These are phyloP conservation scores for Quadriops clusia DNA, from an alignment of 2,888 invertebrate genomes.

Conservation along the genomic window DNA sequence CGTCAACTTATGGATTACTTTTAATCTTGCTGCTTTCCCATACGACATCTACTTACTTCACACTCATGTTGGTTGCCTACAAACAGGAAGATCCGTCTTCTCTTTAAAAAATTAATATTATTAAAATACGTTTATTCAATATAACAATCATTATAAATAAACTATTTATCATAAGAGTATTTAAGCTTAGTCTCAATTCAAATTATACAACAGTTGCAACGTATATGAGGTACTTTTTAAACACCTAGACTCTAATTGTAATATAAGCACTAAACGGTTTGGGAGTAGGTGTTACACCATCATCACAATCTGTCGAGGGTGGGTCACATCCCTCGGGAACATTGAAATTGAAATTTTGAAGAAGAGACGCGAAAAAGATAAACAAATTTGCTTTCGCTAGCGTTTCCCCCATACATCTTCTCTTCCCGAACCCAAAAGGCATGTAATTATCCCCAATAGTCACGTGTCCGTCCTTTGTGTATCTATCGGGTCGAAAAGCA, in stretches of 20 bases:
- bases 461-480: constrained; percentile 50
- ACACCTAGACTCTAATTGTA: constrained; percentile 23
- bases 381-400: constrained; percentile 70
- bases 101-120: too few relatives aligned
- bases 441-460: constrained; percentile 51
- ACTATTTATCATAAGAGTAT: too few relatives aligned
- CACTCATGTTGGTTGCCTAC: too few relatives aligned
- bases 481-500: constrained; percentile 64
- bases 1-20: too few relatives aligned
- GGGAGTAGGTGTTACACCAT: constrained; percentile 68
- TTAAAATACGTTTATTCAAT: too few relatives aligned
- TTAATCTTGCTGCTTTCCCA: too few relatives aligned
- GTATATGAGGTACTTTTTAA: constrained; percentile 7
- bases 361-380: constrained; percentile 56
- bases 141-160: too few relatives aligned
- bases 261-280: constrained; percentile 59
- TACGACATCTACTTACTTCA: too few relatives aligned
- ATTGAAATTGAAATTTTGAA: constrained; percentile 61
- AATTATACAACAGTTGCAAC: too few relatives aligned
- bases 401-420: constrained; percentile 72
- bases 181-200: too few relatives aligned
- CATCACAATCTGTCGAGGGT: constrained; percentile 52
- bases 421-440: constrained; percentile 69
- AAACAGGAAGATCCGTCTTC: too few relatives aligned
- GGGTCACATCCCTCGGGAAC: constrained; percentile 50